Evolutionary conservation across 2,888 invertebrate species (phyloP).

Genomic region (Aleiodes leptofemur): DNA sequence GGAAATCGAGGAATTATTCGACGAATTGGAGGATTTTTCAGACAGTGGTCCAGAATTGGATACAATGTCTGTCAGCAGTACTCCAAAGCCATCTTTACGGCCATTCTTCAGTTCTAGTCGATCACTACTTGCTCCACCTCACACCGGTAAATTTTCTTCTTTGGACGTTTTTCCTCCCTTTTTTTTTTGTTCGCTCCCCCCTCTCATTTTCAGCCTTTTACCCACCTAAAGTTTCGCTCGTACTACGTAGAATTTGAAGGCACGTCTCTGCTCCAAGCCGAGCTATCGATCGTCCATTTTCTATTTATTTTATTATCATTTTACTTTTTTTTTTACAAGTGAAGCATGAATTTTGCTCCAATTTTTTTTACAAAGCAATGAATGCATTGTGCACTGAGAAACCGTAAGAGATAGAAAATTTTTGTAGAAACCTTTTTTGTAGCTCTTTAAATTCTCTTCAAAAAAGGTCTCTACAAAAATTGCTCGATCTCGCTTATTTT

Average conservation of each 20-base stretch:
- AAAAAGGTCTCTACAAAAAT: too few relatives aligned
- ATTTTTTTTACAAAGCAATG: not conserved
- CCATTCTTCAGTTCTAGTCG: constrained; percentile 96
- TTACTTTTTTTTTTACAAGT: not conserved
- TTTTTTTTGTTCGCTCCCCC: not conserved
- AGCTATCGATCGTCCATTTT: constrained; percentile 47
- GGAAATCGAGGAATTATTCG: constrained; percentile 95
- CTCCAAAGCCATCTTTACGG: constrained; percentile 95
- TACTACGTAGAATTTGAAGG: constrained; percentile 52
- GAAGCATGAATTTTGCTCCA: too few relatives aligned
- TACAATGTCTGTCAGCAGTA: constrained; percentile 97
- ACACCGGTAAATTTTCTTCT: constrained; percentile 66
- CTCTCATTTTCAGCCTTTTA: not conserved
- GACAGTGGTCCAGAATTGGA: constrained; percentile 97
- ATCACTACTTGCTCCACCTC: constrained; percentile 79
- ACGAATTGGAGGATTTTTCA: constrained; percentile 96
- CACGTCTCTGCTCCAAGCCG: constrained; percentile 50
- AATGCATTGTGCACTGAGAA: too few relatives aligned
- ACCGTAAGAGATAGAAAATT: too few relatives aligned
- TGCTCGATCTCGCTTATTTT: too few relatives aligned
- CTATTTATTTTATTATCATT: constrained; percentile 21
- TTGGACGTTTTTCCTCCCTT: not conserved
- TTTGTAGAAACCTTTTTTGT: too few relatives aligned
- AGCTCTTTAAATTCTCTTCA: too few relatives aligned
- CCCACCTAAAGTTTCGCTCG: constrained; percentile 25